Evolutionary conservation across 2,888 invertebrate species (phyloP).

Genomic region (Drosophila macrospina): DNA sequence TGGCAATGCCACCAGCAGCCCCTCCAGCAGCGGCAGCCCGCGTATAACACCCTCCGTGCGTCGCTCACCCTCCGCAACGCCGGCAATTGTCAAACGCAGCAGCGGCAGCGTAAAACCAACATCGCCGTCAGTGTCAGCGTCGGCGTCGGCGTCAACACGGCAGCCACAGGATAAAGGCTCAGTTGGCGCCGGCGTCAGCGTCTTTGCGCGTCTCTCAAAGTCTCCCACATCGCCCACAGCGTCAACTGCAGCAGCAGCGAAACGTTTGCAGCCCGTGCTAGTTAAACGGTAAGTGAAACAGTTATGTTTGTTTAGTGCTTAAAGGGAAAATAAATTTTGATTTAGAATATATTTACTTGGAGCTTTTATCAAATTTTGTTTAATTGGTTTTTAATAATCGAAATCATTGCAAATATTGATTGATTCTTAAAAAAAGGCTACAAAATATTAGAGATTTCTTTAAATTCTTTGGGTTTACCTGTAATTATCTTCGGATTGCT

Average conservation of each 20-base stretch:
- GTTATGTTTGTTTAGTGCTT: not conserved
- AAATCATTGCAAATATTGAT: too few relatives aligned
- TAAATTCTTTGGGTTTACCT: too few relatives aligned
- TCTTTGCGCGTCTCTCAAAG: constrained; percentile 48
- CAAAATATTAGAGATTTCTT: too few relatives aligned
- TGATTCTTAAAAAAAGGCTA: too few relatives aligned
- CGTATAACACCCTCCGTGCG: constrained; percentile 63
- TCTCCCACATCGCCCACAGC: constrained; percentile 62
- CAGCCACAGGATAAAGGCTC: constrained; percentile 82
- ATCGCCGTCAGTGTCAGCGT: constrained; percentile 28
- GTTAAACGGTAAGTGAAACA: constrained; percentile 81
- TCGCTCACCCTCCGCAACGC: constrained; percentile 68
- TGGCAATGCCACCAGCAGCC: constrained; percentile 18
- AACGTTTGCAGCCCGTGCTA: constrained; percentile 59
- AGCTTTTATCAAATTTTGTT: too few relatives aligned
- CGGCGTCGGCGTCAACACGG: constrained; percentile 56
- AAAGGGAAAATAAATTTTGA: too few relatives aligned
- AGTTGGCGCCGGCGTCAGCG: constrained; percentile 54
- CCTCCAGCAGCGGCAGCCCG: constrained; percentile 49
- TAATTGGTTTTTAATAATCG: too few relatives aligned
- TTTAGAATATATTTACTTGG: too few relatives aligned
- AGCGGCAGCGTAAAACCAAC: constrained; percentile 21
- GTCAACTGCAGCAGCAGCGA: constrained; percentile 49
- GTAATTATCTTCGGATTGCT: too few relatives aligned
- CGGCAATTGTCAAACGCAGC: constrained; percentile 52